These are phyloP conservation scores for Ispidina picta DNA, from an alignment of 2,797 vertebrate species.

Conservation along the genomic window DNA sequence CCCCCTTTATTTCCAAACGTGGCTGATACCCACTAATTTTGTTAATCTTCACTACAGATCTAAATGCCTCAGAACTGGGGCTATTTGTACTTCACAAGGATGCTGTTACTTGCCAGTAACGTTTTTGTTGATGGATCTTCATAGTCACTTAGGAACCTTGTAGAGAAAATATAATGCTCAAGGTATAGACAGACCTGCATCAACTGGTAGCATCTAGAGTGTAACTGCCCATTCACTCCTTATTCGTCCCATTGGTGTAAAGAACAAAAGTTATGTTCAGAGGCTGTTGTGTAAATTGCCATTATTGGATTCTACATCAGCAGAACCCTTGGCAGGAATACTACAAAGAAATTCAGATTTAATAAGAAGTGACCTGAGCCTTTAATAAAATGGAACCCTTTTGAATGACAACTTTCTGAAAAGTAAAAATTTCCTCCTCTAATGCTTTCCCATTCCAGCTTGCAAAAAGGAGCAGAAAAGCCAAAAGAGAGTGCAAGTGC, in stretches of 20 bases:
- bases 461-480: neutral
- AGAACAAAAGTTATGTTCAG: neutral
- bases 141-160: slow-evolving; percentile 28
- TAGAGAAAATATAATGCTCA: slow-evolving; percentile 35
- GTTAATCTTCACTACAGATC: neutral
- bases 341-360: neutral
- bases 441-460: neutral
- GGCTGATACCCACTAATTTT: neutral
- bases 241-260: neutral
- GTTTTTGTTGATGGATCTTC: neutral
- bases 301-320: neutral
- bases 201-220: neutral
- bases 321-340: neutral
- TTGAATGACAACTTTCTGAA: neutral
- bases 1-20: neutral
- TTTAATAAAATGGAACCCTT: neutral
- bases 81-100: neutral
- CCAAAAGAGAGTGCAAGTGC: neutral
- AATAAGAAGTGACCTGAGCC: neutral
- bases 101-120: neutral
- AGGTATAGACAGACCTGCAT: neutral
- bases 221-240: neutral
- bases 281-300: neutral
- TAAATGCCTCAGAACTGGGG: neutral
- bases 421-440: neutral